Conservation (phyloP, 2,888 invertebrate species). For the Tenthredo notha region DNA sequence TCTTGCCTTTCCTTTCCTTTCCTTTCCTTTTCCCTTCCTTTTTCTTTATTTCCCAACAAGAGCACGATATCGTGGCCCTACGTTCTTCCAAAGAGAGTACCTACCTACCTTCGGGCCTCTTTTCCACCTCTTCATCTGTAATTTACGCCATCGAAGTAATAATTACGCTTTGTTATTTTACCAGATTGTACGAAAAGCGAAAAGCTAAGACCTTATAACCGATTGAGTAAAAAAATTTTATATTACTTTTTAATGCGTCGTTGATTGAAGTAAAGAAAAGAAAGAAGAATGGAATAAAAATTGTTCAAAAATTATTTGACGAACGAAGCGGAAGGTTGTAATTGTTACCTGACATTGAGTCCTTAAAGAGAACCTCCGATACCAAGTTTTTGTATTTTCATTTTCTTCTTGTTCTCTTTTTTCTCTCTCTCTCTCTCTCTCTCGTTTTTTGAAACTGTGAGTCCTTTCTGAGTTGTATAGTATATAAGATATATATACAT, state of each 20-base stretch:
- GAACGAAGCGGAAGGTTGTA: no score
- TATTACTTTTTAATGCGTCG: background rate
- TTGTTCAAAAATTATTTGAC: background rate
- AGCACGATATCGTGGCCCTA: slow-evolving; percentile 2
- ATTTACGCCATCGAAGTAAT: slow-evolving; percentile 22
- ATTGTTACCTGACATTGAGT: no score
- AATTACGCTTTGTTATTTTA: slow-evolving; percentile 25
- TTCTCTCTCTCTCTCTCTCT: no score
- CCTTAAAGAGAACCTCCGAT: no score
- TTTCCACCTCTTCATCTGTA: slow-evolving; percentile 7
- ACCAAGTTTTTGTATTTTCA: no score
- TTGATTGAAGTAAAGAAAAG: background rate
- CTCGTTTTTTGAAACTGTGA: no score
- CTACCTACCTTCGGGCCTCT: background rate
- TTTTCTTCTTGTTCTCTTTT: no score
- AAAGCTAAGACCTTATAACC: background rate
- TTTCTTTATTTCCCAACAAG: background rate
- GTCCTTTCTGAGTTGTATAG: no score
- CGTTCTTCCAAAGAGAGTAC: background rate
- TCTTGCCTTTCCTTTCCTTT: background rate
- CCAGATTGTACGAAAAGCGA: background rate
- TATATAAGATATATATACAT: no score
- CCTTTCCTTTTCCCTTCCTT: background rate
- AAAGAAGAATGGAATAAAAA: background rate
- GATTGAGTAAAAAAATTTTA: background rate